These are phyloP conservation scores for Campoplex nolae DNA, from an alignment of 2,888 invertebrate genomes.

Conservation along the genomic window DNA sequence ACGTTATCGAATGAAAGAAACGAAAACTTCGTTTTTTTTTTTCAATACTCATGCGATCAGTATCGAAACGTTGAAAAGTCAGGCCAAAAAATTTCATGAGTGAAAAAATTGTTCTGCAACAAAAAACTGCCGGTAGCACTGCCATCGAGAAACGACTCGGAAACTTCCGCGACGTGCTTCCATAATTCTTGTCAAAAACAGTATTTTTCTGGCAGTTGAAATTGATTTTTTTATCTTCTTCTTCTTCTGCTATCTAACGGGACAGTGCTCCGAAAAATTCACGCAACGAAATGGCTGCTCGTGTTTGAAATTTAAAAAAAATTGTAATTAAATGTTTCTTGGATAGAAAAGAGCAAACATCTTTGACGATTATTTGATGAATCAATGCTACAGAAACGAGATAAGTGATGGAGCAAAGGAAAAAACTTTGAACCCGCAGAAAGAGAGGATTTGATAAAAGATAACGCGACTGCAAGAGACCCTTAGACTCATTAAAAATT, in stretches of 20 bases:
- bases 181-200: background rate
- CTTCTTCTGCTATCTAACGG: background rate
- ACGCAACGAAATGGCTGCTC: background rate
- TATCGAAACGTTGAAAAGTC: background rate
- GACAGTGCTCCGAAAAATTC: background rate
- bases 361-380: slow-evolving; percentile 55
- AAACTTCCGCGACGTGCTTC: too few species aligned
- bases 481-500: slow-evolving; percentile 62
- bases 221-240: background rate
- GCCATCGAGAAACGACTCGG: too few species aligned
- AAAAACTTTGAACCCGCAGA: background rate
- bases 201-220: background rate
- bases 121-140: too few species aligned
- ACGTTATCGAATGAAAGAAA: background rate
- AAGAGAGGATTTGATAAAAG: background rate
- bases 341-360: slow-evolving; percentile 8
- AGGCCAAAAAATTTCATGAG: background rate
- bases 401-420: background rate
- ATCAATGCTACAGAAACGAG: slow-evolving; percentile 5
- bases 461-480: background rate
- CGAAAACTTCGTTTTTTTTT: background rate
- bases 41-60: background rate
- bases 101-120: background rate
- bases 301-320: background rate
- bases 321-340: slow-evolving; percentile 20